Conservation (phyloP, 2,888 invertebrate species). For the Epinotia bilunana region DNA sequence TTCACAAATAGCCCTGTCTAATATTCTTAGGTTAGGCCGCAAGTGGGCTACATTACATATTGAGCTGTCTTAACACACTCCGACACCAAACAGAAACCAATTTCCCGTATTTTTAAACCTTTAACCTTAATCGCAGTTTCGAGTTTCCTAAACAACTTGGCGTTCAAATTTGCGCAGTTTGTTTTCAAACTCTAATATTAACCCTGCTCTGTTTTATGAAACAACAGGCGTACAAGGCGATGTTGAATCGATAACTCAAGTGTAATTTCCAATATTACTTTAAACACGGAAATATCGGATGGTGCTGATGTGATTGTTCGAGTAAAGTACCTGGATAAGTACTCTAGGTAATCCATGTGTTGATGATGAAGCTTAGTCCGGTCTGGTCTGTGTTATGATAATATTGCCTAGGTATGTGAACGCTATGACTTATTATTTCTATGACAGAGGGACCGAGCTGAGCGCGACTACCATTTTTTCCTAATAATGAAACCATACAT, state of each 20-base stretch:
- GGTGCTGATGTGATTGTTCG: conserved; percentile 22
- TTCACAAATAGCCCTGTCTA: neutral
- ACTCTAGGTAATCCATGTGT: neutral
- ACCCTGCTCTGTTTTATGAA: conserved; percentile 38
- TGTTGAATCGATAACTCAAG: conserved; percentile 37
- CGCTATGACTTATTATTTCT: neutral
- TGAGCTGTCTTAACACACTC: neutral
- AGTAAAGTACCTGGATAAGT: too few species aligned
- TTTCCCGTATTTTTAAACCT: conserved; percentile 11
- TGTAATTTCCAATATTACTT: conserved; percentile 28
- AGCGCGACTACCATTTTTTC: neutral
- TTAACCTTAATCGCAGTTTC: conserved; percentile 12
- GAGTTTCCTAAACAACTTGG: conserved; percentile 21
- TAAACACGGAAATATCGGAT: conserved; percentile 41
- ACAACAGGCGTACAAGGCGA: conserved; percentile 30
- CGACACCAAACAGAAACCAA: neutral
- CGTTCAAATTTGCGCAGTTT: conserved; percentile 22
- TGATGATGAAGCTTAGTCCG: neutral
- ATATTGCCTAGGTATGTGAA: neutral
- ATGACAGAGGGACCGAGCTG: neutral
- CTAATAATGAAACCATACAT: too few species aligned
- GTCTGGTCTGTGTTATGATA: neutral
- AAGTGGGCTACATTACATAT: neutral
- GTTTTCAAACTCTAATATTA: conserved; percentile 41
- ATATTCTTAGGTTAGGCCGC: neutral